These are phyloP conservation scores for Physella acuta DNA, from an alignment of 1,140 invertebrate species.

Conservation along the genomic window DNA sequence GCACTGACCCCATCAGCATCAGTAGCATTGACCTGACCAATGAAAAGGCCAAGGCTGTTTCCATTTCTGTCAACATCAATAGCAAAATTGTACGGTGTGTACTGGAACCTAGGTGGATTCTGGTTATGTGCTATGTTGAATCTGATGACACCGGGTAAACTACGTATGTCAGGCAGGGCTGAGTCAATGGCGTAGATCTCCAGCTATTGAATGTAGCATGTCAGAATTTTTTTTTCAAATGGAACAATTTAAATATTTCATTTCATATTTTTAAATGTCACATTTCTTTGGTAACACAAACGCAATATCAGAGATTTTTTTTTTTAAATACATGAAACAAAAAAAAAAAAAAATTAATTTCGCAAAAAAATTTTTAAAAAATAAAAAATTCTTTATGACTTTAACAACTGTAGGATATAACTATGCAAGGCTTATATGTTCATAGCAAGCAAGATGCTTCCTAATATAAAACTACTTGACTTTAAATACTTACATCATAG, in stretches of 20 bases:
- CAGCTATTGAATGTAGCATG: not conserved
- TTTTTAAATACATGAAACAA: no score
- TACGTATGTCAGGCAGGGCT: not conserved
- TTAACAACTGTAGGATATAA: no score
- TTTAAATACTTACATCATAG: conserved; percentile 7
- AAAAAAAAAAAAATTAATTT: no score
- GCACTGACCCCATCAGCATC: conserved; percentile 47
- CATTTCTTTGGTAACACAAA: no score
- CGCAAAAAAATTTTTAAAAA: no score
- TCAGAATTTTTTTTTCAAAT: not conserved
- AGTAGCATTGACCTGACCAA: conserved; percentile 71
- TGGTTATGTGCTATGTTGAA: conserved; percentile 10
- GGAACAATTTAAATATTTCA: not conserved
- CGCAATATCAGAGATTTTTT: no score
- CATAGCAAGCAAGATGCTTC: no score
- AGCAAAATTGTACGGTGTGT: not conserved
- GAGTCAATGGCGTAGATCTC: conserved; percentile 18
- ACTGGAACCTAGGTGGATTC: conserved; percentile 7
- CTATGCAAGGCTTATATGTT: no score
- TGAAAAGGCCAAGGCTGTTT: conserved; percentile 47
- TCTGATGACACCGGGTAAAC: not conserved
- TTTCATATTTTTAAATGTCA: not conserved
- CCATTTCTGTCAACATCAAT: conserved; percentile 2
- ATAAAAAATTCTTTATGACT: no score
- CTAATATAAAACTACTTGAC: no score